phyloP scores from a whole-genome alignment of 2,797 vertebrate species.

The Kryptolebias ocellatus region DNA sequence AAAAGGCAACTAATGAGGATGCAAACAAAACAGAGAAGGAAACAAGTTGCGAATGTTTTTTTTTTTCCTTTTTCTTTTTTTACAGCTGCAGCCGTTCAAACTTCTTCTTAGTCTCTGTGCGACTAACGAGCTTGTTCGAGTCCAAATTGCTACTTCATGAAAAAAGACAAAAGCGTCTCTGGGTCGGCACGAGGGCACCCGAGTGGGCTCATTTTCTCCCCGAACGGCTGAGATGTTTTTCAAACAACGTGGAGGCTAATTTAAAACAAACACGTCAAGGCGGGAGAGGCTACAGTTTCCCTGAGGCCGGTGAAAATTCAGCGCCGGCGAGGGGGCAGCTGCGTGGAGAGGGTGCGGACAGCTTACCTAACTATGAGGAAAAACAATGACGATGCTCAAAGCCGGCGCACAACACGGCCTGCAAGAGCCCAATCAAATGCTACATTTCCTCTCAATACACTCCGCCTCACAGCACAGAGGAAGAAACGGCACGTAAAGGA shows the following conservation, averaged over 20 bases:
- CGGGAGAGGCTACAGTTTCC: conserved; percentile 39
- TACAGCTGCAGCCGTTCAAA: conserved; percentile 14
- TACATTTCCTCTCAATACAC: conserved; percentile 63
- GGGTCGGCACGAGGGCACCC: conserved; percentile 38
- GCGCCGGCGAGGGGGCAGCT: conserved; percentile 41
- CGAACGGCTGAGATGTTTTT: conserved; percentile 36
- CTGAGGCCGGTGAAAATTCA: conserved; percentile 50
- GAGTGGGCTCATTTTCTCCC: conserved; percentile 39
- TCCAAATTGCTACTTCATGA: conserved; percentile 33
- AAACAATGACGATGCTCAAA: conserved; percentile 55
- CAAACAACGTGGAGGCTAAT: conserved; percentile 43
- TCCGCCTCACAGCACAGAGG: conserved; percentile 25
- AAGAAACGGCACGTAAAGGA: not conserved
- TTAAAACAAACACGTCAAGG: conserved; percentile 55
- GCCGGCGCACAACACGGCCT: conserved; percentile 50
- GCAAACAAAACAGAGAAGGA: conserved; percentile 16
- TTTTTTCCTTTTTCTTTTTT: conserved; percentile 5
- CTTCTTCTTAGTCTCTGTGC: conserved; percentile 9
- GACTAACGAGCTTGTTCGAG: conserved; percentile 57
- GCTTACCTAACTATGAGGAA: conserved; percentile 48
- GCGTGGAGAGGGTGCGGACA: conserved; percentile 10
- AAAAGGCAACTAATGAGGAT: conserved; percentile 54
- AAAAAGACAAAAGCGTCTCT: conserved; percentile 6
- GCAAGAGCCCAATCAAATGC: conserved; percentile 66
- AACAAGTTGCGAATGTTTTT: not conserved